Percentiles rank a stretch among this genome's conserved stretches.
Evolutionary conservation across 2,113 vertebrate species (phyloP).

Genomic region (Pantherophis guttatus): DNA sequence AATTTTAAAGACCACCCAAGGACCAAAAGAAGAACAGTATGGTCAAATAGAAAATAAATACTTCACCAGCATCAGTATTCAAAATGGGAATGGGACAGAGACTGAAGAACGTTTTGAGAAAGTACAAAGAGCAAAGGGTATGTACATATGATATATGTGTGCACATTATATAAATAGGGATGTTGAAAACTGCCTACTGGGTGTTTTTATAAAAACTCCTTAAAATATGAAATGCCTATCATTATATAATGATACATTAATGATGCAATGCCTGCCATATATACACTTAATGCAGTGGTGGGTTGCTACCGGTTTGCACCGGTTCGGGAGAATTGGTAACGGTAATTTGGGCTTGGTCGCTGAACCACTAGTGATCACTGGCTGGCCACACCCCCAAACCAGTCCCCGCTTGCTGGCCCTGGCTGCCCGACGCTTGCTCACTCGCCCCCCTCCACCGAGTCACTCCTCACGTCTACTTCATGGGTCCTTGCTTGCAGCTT

Average conservation of each 20-base stretch:
- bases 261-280: neutral
- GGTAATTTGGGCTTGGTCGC: too few relatives aligned
- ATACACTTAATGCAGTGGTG: neutral
- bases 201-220: neutral
- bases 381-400: too few relatives aligned
- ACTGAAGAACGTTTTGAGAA: neutral
- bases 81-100: neutral
- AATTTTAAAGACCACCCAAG: neutral
- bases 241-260: neutral
- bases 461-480: too few relatives aligned
- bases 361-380: too few relatives aligned
- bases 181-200: neutral
- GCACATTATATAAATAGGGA: neutral
- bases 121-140: neutral
- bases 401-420: too few relatives aligned
- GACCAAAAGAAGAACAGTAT: constrained; percentile 6
- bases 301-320: too few relatives aligned
- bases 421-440: too few relatives aligned
- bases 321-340: too few relatives aligned
- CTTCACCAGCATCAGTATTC: constrained; percentile 19
- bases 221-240: neutral
- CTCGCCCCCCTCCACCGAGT: too few relatives aligned
- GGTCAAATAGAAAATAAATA: constrained; percentile 10
- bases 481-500: too few relatives aligned
- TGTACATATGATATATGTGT: neutral